A percentile compares a stretch with the other conserved stretches of the same genome.
Evolutionary conservation across 2,113 vertebrate genomes (phyloP).

Genomic region (Motacilla tschutschensis): DNA sequence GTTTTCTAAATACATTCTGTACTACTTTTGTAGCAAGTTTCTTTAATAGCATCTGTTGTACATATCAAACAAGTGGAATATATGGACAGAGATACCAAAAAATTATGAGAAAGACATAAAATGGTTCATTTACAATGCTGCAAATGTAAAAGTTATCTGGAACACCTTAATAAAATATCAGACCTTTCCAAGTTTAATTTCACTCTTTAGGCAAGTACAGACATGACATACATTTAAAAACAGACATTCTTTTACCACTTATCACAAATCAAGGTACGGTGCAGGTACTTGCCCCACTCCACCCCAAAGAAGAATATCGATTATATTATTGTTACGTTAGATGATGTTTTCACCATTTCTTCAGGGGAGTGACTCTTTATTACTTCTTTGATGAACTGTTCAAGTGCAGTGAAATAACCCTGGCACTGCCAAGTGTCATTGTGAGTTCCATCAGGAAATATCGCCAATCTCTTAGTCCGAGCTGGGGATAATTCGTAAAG

Average conservation of each 20-base stretch:
- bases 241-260: slow-evolving; percentile 64
- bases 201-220: slow-evolving; percentile 69
- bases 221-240: slow-evolving; percentile 63
- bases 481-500: slow-evolving; percentile 95
- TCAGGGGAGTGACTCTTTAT: slow-evolving; percentile 90
- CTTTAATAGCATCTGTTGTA: slow-evolving; percentile 55
- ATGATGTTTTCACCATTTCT: slow-evolving; percentile 84
- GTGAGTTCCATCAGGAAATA: slow-evolving; percentile 97
- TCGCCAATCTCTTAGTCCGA: slow-evolving; percentile 95
- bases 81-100: slow-evolving; percentile 56
- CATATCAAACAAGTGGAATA: slow-evolving; percentile 55
- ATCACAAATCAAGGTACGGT: slow-evolving; percentile 64
- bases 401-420: slow-evolving; percentile 93
- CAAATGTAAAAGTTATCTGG: slow-evolving; percentile 67
- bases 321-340: slow-evolving; percentile 95
- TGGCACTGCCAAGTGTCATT: slow-evolving; percentile 99
- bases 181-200: slow-evolving; percentile 69
- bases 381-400: slow-evolving; percentile 96
- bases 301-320: background rate
- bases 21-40: slow-evolving; percentile 49
- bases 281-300: background rate
- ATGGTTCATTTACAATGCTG: slow-evolving; percentile 61
- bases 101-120: slow-evolving; percentile 70
- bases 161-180: slow-evolving; percentile 53
- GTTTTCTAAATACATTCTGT: background rate